Evolutionary conservation across 2,888 invertebrate species (phyloP).

Genomic region (Monoplex corrugatus): DNA sequence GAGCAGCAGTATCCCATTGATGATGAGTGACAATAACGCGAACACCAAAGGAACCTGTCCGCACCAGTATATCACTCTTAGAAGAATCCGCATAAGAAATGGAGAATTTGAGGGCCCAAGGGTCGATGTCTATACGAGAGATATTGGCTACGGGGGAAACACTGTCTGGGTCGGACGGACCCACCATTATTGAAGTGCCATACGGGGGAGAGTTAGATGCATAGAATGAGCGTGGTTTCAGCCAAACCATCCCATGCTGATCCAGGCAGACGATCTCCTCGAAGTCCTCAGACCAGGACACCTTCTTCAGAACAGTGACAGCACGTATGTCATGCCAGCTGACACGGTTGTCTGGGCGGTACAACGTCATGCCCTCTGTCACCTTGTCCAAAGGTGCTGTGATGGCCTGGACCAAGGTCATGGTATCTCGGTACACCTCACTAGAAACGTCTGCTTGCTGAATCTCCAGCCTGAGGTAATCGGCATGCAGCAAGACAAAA

Average conservation of each 20-base stretch:
- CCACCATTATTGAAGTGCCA: conserved; percentile 65
- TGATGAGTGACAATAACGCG: conserved; percentile 56
- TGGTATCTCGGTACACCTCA: conserved; percentile 57
- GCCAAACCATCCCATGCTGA: conserved; percentile 62
- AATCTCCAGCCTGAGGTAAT: conserved; percentile 57
- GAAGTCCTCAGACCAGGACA: conserved; percentile 63
- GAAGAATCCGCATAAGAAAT: conserved; percentile 60
- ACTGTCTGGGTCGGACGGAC: conserved; percentile 54
- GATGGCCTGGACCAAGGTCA: conserved; percentile 58
- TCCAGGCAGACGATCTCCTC: conserved; percentile 65
- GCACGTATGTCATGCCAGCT: conserved; percentile 58
- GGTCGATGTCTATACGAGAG: conserved; percentile 56
- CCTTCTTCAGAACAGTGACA: conserved; percentile 54
- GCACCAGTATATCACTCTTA: conserved; percentile 52
- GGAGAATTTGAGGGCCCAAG: conserved; percentile 48
- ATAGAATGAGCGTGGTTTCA: conserved; percentile 62
- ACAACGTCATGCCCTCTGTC: conserved; percentile 55
- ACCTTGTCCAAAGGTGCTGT: conserved; percentile 55
- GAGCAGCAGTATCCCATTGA: conserved; percentile 53
- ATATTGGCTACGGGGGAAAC: conserved; percentile 60
- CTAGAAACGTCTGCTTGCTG: conserved; percentile 48
- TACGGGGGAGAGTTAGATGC: conserved; percentile 67
- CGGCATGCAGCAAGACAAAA: conserved; percentile 55
- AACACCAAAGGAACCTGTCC: conserved; percentile 52
- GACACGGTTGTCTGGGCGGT: conserved; percentile 45